Conservation (phyloP, 2,888 invertebrate species). For the Onthophagus sagittarius region DNA sequence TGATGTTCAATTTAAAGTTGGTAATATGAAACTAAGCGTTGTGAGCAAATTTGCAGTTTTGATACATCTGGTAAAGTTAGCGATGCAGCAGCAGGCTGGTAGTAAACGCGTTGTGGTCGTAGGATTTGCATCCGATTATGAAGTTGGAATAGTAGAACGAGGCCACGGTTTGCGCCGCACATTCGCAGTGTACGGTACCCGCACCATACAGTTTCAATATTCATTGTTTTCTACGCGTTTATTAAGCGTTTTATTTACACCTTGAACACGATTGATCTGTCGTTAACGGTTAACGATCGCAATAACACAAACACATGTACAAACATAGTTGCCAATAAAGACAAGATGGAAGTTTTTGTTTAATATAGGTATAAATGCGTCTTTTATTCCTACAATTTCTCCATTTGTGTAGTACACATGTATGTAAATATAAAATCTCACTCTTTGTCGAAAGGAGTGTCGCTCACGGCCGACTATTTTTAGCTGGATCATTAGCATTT, state of each 20-base stretch:
- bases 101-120: not conserved
- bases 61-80: not conserved
- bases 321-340: no score
- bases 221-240: not conserved
- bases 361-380: no score
- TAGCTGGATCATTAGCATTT: constrained; percentile 12
- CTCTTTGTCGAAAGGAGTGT: constrained; percentile 14
- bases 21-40: not conserved
- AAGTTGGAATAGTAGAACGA: not conserved
- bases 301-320: not conserved
- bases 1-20: no score
- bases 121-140: not conserved
- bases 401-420: not conserved
- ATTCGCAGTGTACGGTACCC: not conserved
- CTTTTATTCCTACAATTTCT: no score
- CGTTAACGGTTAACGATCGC: not conserved
- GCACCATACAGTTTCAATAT: not conserved
- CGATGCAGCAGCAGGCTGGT: not conserved
- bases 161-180: not conserved
- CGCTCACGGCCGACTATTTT: constrained; percentile 21
- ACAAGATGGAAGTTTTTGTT: no score
- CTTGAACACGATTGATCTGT: not conserved
- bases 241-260: not conserved
- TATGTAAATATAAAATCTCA: not conserved
- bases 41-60: not conserved